Evolutionary conservation across 2,888 invertebrate genomes (phyloP).

Genomic region (Reticulitermes lucifugus): DNA sequence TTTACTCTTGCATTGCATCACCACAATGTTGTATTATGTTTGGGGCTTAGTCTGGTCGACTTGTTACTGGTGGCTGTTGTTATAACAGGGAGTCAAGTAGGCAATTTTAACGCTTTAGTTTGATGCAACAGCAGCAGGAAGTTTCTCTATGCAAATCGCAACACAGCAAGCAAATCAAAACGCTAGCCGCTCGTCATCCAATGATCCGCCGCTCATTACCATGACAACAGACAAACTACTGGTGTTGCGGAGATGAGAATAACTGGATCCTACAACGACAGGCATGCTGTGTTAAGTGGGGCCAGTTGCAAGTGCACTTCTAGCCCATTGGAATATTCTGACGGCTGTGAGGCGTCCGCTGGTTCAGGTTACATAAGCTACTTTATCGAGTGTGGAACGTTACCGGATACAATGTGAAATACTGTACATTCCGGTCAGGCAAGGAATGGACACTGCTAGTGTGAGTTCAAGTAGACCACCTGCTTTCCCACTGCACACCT

Average conservation of each 20-base stretch:
- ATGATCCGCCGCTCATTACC: slow-evolving; percentile 28
- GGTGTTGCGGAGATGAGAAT: neutral
- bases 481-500: no score
- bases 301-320: neutral
- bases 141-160: slow-evolving; percentile 25
- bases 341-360: no score
- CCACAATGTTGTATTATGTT: neutral
- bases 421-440: no score
- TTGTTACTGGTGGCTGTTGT: neutral
- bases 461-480: no score
- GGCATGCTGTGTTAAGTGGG: neutral
- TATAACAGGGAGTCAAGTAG: slow-evolving; percentile 14
- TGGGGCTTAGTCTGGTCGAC: slow-evolving; percentile 19
- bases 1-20: neutral
- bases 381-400: no score
- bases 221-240: slow-evolving; percentile 6
- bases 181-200: neutral
- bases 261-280: neutral
- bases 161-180: slow-evolving; percentile 23
- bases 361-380: no score
- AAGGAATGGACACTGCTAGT: no score
- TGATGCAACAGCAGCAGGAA: neutral
- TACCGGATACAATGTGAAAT: no score
- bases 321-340: no score
- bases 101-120: neutral